These are phyloP conservation scores for Eretmochelys imbricata DNA, from an alignment of 2,113 vertebrate genomes.

Conservation along the genomic window DNA sequence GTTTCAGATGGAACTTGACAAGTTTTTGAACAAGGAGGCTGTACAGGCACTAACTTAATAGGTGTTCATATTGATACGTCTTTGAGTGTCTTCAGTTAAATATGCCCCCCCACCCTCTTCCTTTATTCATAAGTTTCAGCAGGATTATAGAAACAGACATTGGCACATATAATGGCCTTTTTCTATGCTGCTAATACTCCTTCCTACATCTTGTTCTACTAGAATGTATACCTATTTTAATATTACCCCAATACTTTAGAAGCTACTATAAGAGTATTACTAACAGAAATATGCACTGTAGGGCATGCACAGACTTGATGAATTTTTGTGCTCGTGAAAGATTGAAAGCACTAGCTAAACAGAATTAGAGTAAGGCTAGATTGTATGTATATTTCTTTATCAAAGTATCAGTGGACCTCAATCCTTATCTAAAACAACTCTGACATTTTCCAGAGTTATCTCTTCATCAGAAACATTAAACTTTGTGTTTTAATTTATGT, in stretches of 20 bases:
- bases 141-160: background rate
- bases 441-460: background rate
- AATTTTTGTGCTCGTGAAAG: slow-evolving; percentile 2
- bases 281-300: slow-evolving; percentile 8
- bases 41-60: background rate
- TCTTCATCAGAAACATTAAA: background rate
- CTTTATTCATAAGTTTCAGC: background rate
- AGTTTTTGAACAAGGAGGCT: background rate
- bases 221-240: background rate
- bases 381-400: background rate
- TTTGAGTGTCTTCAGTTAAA: background rate
- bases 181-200: background rate
- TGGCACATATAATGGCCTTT: background rate
- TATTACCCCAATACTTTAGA: background rate
- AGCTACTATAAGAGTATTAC: background rate
- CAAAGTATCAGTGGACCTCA: background rate
- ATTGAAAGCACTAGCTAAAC: slow-evolving; percentile 3
- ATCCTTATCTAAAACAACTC: background rate
- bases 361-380: background rate
- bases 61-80: background rate
- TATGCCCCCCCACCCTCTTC: accelerated
- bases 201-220: background rate
- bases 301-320: background rate
- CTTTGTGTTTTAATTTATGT: background rate
- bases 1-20: background rate